Percentiles rank a stretch among this genome's conserved stretches.
Conservation (phyloP, 1,140 invertebrate genomes). For the Tetranychus urticae region DNA sequence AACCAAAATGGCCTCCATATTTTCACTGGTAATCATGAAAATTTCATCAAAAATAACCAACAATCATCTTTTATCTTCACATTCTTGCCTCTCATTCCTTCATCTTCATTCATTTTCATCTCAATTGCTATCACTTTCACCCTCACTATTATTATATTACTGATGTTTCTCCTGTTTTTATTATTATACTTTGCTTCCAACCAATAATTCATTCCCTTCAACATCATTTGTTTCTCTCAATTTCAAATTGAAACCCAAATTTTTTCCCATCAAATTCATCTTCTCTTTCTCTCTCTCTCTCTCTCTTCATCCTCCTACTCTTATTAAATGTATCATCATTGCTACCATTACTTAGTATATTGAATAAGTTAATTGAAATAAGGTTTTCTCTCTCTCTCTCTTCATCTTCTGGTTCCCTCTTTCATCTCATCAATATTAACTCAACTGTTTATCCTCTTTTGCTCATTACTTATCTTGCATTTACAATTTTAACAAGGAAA, state of each 20-base stretch:
- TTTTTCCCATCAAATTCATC: background rate
- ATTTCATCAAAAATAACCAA: background rate
- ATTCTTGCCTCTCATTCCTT: background rate
- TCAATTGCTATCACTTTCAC: background rate
- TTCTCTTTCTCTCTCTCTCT: background rate
- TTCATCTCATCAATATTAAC: too few relatives aligned
- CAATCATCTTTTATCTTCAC: background rate
- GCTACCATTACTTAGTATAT: background rate
- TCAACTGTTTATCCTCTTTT: too few relatives aligned
- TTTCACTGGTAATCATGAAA: background rate
- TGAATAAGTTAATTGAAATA: too few relatives aligned
- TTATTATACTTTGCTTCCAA: too few relatives aligned
- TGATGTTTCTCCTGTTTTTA: too few relatives aligned
- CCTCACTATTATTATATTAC: background rate
- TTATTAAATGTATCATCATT: background rate
- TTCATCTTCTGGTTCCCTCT: too few relatives aligned
- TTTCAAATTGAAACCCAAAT: background rate
- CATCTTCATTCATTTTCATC: background rate
- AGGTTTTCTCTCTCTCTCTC: too few relatives aligned
- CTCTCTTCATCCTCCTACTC: background rate
- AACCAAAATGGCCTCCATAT: background rate
- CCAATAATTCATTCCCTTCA: background rate
- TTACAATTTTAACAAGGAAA: too few relatives aligned
- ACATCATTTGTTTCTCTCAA: background rate
- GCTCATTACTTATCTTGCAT: too few relatives aligned